Evolutionary conservation across 2,797 vertebrate species (phyloP), one percentile per base, ranked within the genome.

Genomic region (Acomys russatus): DNA sequence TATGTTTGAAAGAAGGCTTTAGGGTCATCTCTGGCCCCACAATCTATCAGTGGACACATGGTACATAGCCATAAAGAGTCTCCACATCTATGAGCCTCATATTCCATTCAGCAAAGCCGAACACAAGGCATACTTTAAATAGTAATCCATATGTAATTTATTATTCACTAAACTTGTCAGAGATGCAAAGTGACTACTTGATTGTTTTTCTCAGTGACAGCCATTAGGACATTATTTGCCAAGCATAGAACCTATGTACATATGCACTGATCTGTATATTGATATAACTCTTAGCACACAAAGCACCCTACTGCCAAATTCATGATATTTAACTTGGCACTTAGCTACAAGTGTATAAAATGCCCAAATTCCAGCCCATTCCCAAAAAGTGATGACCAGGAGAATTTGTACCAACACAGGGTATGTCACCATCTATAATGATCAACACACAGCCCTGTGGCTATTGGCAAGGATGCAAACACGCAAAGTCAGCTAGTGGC

Each of bases 391-490:
- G 86, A 96, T 97, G 33, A 78, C 96, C 97, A 96, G 96, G 96
- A 83, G 93, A 97, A 98, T 61, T 98, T 93, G 97, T 97, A 97
- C 97, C 96, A 97, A 93, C 98, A 97, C 98, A 97, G 97, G 96
- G 74, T 82, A 85, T 98, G 98, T 98, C 88, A 25, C 14, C 74
- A 94, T 68, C 71, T 63, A 95, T 98, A 98, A 98, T 85, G 86
- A 95, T 98, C 98, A 98, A 71, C 61, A 68, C 61, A 94, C 2
- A 33, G 28, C 74, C 96, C 85, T 66, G 33, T 94, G 95, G 97
- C 98, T 97, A 88, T 66, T 97, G 97, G 98, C 96, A 96, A 94
- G 74, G 80, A 71, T 96, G 93, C 82, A 77, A 97, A 94, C 94
- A 97, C 23, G 4, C 73, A 89, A n/a, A 97, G 80, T 94, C 94